phyloP scores from a whole-genome alignment of 2,888 invertebrate genomes.

The Plebejus melissa region DNA sequence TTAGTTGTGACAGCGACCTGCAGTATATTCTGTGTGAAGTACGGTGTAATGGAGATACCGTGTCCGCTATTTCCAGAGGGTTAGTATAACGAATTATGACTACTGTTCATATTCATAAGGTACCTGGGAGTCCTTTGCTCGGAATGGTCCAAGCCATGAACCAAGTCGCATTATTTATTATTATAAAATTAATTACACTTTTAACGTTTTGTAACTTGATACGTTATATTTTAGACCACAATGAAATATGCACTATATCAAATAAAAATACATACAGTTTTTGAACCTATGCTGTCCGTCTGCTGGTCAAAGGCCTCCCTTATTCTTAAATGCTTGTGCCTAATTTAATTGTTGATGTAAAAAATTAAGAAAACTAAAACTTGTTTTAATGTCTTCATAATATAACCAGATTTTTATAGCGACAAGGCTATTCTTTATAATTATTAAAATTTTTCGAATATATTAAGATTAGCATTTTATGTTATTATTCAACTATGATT shows the following conservation, averaged over 20 bases:
- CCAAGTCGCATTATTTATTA: too few species aligned
- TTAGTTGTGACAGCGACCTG: constrained; percentile 5
- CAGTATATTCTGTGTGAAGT: neutral
- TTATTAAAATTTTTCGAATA: neutral
- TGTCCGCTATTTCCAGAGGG: constrained; percentile 32
- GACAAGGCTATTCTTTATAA: neutral
- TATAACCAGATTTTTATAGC: too few species aligned
- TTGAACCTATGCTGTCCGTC: too few species aligned
- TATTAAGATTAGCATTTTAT: neutral
- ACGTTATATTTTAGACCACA: neutral
- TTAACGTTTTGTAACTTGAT: neutral
- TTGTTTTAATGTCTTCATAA: too few species aligned
- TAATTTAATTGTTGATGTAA: too few species aligned
- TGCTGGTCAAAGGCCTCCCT: too few species aligned
- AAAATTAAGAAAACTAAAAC: too few species aligned
- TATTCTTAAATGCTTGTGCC: too few species aligned
- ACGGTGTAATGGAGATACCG: constrained; percentile 33
- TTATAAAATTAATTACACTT: too few species aligned
- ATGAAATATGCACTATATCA: too few species aligned
- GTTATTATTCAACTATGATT: neutral
- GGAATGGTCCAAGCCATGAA: neutral
- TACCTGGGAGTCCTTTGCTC: neutral
- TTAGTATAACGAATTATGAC: constrained; percentile 31
- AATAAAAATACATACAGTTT: too few species aligned
- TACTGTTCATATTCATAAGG: constrained; percentile 32